A percentile compares a stretch with the other conserved stretches of the same genome.
Evolutionary conservation across 2,888 invertebrate genomes (phyloP).

Genomic region (Mellilla xanthometata): DNA sequence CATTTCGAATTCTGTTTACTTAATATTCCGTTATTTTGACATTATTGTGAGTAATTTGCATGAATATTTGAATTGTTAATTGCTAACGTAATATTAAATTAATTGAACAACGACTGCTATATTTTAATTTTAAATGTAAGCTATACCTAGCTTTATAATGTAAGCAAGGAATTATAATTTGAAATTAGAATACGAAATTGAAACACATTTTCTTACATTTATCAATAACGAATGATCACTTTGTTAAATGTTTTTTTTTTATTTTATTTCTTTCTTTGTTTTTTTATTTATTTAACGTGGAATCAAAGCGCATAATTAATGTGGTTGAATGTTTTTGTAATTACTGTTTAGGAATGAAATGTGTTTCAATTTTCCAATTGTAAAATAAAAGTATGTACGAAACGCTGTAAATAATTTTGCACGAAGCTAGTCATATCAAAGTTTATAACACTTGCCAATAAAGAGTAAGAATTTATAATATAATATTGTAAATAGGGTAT

Average conservation of each 20-base stretch:
- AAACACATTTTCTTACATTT: constrained; percentile 11
- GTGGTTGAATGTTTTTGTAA: too few species aligned
- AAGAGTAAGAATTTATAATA: constrained; percentile 34
- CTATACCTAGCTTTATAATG: constrained; percentile 9
- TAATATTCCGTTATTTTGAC: constrained; percentile 25
- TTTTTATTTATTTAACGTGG: too few species aligned
- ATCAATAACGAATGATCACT: too few species aligned
- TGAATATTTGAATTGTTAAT: constrained; percentile 35
- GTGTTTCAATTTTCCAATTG: constrained; percentile 3
- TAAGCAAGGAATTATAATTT: constrained; percentile 15
- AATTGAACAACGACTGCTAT: constrained; percentile 45
- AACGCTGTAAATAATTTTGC: constrained; percentile 66
- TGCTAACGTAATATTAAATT: constrained; percentile 25
- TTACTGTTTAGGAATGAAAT: not conserved
- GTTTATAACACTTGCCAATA: constrained; percentile 40
- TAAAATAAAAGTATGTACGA: not conserved
- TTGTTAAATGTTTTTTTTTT: too few species aligned
- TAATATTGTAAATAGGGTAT: constrained; percentile 27
- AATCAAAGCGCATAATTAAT: too few species aligned
- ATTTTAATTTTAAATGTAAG: constrained; percentile 35
- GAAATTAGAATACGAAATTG: constrained; percentile 10
- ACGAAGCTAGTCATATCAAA: constrained; percentile 65
- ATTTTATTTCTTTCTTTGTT: too few species aligned
- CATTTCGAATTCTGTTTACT: constrained; percentile 9
- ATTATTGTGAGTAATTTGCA: constrained; percentile 30